Percentiles rank a stretch among this genome's conserved stretches.
Evolutionary conservation across 2,888 invertebrate species (phyloP).

Genomic region (Lobophora halterata): DNA sequence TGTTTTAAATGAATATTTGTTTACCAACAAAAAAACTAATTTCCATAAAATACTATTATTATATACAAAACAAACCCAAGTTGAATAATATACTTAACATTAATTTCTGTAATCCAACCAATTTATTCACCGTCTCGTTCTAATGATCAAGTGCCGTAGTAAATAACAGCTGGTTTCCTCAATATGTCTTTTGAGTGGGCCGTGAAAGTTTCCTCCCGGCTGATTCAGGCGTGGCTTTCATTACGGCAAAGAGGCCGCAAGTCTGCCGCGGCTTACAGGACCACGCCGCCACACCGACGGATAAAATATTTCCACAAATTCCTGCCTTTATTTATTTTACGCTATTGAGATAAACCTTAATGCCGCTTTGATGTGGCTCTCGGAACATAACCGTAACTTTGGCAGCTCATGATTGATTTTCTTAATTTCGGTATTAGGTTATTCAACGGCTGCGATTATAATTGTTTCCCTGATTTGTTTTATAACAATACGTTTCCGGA

Average conservation of each 20-base stretch:
- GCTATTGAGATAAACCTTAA: slow-evolving; percentile 76
- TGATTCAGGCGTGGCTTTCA: slow-evolving; percentile 64
- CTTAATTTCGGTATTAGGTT: slow-evolving; percentile 49
- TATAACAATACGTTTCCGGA: slow-evolving; percentile 11
- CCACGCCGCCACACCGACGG: slow-evolving; percentile 57
- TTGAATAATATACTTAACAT: neutral
- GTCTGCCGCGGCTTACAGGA: slow-evolving; percentile 51
- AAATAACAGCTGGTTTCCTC: slow-evolving; percentile 48
- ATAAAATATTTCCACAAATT: slow-evolving; percentile 75
- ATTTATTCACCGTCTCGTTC: slow-evolving; percentile 13
- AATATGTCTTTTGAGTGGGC: slow-evolving; percentile 56
- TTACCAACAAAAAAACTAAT: slow-evolving; percentile 26
- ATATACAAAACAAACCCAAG: neutral
- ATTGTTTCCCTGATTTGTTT: slow-evolving; percentile 35
- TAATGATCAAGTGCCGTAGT: slow-evolving; percentile 20
- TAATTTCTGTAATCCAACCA: slow-evolving; percentile 9
- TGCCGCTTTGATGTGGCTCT: slow-evolving; percentile 75
- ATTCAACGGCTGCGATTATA: slow-evolving; percentile 46
- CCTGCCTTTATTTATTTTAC: slow-evolving; percentile 73
- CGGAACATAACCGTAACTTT: slow-evolving; percentile 64
- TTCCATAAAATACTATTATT: neutral
- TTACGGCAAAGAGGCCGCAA: slow-evolving; percentile 72
- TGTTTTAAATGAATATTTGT: slow-evolving; percentile 57
- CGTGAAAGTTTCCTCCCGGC: slow-evolving; percentile 62
- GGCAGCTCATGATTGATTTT: slow-evolving; percentile 72